Conservation (phyloP, 1,140 invertebrate species). For the Monomorium pharaonis region DNA sequence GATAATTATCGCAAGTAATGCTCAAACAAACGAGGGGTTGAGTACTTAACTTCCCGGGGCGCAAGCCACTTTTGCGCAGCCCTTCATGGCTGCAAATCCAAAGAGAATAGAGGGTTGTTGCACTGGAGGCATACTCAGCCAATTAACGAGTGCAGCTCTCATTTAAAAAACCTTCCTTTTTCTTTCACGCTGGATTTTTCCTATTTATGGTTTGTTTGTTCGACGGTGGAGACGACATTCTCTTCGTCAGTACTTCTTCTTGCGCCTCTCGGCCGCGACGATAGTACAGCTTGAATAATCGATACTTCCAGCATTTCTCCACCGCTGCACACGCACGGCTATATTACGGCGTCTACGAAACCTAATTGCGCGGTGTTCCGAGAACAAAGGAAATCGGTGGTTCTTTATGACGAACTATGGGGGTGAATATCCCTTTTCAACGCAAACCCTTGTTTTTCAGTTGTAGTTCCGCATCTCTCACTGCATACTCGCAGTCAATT, state of each 20-base stretch:
- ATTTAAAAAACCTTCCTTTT: not conserved
- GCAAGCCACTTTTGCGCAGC: slow-evolving; percentile 28
- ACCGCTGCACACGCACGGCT: slow-evolving; percentile 30
- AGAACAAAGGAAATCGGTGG: slow-evolving; percentile 49
- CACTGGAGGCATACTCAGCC: slow-evolving; percentile 13
- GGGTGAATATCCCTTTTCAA: slow-evolving; percentile 25
- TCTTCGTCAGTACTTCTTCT: slow-evolving; percentile 32
- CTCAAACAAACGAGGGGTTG: slow-evolving; percentile 33
- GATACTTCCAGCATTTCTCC: slow-evolving; percentile 49
- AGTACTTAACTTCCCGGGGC: slow-evolving; percentile 42
- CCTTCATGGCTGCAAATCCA: slow-evolving; percentile 22
- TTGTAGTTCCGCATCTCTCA: not conserved
- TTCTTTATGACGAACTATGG: slow-evolving; percentile 40
- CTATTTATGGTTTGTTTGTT: slow-evolving; percentile 27
- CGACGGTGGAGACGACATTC: not conserved
- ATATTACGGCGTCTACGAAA: slow-evolving; percentile 55
- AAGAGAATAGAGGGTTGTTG: slow-evolving; percentile 32
- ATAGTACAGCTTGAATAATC: slow-evolving; percentile 59
- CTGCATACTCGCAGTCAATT: not conserved
- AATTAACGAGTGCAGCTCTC: slow-evolving; percentile 42
- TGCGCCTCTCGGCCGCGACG: slow-evolving; percentile 9
- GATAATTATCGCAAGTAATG: slow-evolving; percentile 50
- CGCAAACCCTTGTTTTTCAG: slow-evolving; percentile 5
- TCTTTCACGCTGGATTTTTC: not conserved
- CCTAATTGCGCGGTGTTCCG: slow-evolving; percentile 54